Evolutionary conservation across 1,140 invertebrate species (phyloP).

Genomic region (Stratiolaelaps scimitus): DNA sequence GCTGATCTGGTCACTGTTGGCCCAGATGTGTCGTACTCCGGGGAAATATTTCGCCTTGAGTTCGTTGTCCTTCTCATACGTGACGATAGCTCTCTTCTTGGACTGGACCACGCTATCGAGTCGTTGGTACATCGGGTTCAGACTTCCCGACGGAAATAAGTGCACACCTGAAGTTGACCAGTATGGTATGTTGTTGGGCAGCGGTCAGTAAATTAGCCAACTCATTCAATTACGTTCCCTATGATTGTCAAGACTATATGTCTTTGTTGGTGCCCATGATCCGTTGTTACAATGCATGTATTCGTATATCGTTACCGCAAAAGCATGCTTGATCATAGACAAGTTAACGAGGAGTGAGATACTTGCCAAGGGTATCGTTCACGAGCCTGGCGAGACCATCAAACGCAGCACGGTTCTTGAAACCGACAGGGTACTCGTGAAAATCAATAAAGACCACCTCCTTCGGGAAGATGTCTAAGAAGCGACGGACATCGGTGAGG

Average conservation of each 20-base stretch:
- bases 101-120: not conserved
- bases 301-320: too few relatives aligned
- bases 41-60: not conserved
- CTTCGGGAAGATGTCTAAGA: slow-evolving; percentile 3
- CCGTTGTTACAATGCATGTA: too few relatives aligned
- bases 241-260: too few relatives aligned
- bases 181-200: too few relatives aligned
- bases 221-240: too few relatives aligned
- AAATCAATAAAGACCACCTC: slow-evolving; percentile 19
- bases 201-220: too few relatives aligned
- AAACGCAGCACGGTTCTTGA: not conserved
- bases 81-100: not conserved
- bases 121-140: not conserved
- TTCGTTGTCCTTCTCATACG: not conserved
- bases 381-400: not conserved
- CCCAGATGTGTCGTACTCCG: slow-evolving; percentile 13
- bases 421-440: not conserved
- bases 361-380: not conserved
- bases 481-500: not conserved
- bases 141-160: too few relatives aligned
- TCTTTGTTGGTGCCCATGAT: too few relatives aligned
- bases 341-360: too few relatives aligned
- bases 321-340: too few relatives aligned
- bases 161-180: too few relatives aligned
- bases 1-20: not conserved